Evolutionary conservation across 2,797 vertebrate species (phyloP).

Genomic region (Sebastes ruberrimus): DNA sequence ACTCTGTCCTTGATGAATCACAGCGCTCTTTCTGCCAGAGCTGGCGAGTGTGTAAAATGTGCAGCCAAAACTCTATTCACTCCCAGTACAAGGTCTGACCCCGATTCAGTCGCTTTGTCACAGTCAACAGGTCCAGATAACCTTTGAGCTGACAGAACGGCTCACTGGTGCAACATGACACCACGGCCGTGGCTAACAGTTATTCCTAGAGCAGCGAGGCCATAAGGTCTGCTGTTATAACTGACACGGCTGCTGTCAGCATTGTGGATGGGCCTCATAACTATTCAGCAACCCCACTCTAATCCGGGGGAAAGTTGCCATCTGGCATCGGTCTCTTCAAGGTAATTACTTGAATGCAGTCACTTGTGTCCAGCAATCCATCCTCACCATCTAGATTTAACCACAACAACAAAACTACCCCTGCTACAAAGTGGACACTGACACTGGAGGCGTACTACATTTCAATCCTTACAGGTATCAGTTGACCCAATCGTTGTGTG

Average conservation of each 20-base stretch:
- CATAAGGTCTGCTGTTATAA: constrained; percentile 15
- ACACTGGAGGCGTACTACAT: constrained; percentile 14
- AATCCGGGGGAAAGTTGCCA: constrained; percentile 34
- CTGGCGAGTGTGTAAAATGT: neutral
- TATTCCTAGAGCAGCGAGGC: constrained; percentile 46
- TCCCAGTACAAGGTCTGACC: constrained; percentile 22
- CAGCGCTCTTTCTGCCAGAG: constrained; percentile 1
- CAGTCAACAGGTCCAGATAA: constrained; percentile 69
- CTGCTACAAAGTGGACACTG: neutral
- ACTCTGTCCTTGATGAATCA: constrained; percentile 42
- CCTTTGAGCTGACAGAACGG: constrained; percentile 63
- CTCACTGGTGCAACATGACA: constrained; percentile 68
- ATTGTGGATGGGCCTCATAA: constrained; percentile 22
- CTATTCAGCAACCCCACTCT: constrained; percentile 36
- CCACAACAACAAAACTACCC: constrained; percentile 19
- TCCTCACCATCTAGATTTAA: constrained; percentile 10
- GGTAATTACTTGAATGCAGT: constrained; percentile 61
- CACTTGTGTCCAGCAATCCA: constrained; percentile 42
- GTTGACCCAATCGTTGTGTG: constrained; percentile 7
- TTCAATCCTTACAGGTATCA: constrained; percentile 26
- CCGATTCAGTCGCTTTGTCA: constrained; percentile 48
- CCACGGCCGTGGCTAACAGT: constrained; percentile 27
- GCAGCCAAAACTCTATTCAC: constrained; percentile 21
- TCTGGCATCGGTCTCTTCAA: constrained; percentile 46
- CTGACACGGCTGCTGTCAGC: constrained; percentile 29